These are phyloP conservation scores for Ichneumoninae sp. DNA, from an alignment of 2,888 invertebrate species.

Conservation along the genomic window DNA sequence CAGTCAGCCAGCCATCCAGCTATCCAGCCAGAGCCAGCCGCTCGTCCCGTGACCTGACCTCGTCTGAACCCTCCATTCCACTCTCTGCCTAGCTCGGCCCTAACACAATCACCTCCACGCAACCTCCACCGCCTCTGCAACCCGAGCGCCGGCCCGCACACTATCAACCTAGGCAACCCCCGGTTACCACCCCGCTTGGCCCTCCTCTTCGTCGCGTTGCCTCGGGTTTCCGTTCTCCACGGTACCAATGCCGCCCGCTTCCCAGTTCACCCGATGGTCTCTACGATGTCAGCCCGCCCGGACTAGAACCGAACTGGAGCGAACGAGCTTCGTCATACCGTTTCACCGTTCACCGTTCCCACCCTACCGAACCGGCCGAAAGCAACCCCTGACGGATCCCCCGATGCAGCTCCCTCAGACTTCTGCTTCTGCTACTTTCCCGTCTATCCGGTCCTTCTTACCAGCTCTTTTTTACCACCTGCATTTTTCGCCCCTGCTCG, in stretches of 20 bases:
- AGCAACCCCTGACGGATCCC: constrained; percentile 52
- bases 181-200: neutral
- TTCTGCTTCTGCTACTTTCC: constrained; percentile 13
- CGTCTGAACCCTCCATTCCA: constrained; percentile 82
- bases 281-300: constrained; percentile 63
- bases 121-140: constrained; percentile 62
- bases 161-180: constrained; percentile 11
- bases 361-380: constrained; percentile 28
- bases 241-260: constrained; percentile 55
- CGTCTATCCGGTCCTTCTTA: constrained; percentile 13
- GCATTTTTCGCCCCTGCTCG: no score
- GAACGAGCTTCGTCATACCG: constrained; percentile 42
- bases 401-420: neutral
- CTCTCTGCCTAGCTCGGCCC: constrained; percentile 73
- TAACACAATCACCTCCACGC: constrained; percentile 78
- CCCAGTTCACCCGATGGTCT: constrained; percentile 52
- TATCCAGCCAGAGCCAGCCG: constrained; percentile 69
- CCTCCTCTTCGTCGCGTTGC: constrained; percentile 26
- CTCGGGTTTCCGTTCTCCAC: constrained; percentile 50
- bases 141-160: constrained; percentile 17
- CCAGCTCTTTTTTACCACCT: neutral
- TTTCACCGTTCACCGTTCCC: constrained; percentile 24
- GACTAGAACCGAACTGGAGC: constrained; percentile 33
- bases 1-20: constrained; percentile 62
- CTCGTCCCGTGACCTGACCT: constrained; percentile 84